Evolutionary conservation across 2,888 invertebrate species (phyloP).

Genomic region (Prosopocoilus inquinatus): DNA sequence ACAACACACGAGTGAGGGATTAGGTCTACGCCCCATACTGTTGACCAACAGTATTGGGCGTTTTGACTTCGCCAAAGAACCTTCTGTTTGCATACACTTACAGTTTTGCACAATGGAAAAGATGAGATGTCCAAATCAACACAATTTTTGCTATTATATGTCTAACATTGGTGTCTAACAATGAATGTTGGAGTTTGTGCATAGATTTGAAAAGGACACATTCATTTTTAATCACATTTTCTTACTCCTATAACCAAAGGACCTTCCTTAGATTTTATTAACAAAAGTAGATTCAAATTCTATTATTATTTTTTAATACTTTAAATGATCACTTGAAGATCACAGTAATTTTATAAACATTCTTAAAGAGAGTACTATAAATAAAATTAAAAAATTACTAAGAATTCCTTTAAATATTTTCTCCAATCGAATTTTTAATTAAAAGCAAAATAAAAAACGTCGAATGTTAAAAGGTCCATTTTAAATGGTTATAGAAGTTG

Average conservation of each 20-base stretch:
- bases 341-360: too few relatives aligned
- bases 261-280: conserved; percentile 9
- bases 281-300: background rate
- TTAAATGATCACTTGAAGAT: too few relatives aligned
- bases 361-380: too few relatives aligned
- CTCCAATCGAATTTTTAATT: too few relatives aligned
- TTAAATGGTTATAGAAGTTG: conserved; percentile 43
- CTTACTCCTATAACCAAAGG: conserved; percentile 40
- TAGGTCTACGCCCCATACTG: conserved; percentile 24
- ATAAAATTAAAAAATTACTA: too few relatives aligned
- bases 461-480: background rate
- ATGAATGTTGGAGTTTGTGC: conserved; percentile 17
- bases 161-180: background rate
- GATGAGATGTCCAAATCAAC: conserved; percentile 4
- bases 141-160: too few relatives aligned
- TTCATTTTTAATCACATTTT: conserved; percentile 47
- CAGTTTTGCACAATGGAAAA: conserved; percentile 12
- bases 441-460: too few relatives aligned
- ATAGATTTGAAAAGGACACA: conserved; percentile 43
- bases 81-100: conserved; percentile 27
- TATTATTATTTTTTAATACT: too few relatives aligned
- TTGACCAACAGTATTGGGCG: conserved; percentile 15
- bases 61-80: conserved; percentile 18
- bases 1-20: conserved; percentile 39
- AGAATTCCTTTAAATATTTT: too few relatives aligned